These are phyloP conservation scores for Meloidogyne hapla DNA, from an alignment of 1,140 invertebrate genomes.

Conservation along the genomic window DNA sequence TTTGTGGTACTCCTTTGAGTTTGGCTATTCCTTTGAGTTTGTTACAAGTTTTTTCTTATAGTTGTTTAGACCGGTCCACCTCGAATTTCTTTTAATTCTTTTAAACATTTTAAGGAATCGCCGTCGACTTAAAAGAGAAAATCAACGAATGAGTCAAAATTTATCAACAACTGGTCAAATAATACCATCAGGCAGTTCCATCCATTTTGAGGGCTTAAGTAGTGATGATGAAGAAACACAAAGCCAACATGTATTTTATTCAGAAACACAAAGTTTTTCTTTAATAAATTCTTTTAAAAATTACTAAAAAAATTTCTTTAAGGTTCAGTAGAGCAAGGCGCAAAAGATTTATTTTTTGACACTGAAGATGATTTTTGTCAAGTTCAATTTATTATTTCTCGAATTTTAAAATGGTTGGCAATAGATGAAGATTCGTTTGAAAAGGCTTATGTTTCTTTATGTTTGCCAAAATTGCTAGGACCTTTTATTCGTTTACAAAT, in stretches of 20 bases:
- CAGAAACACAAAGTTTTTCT: conserved; percentile 33
- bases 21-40: too few species aligned
- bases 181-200: background rate
- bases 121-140: conserved; percentile 30
- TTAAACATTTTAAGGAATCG: conserved; percentile 26
- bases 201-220: conserved; percentile 38
- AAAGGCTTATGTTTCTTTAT: conserved; percentile 87
- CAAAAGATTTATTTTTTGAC: conserved; percentile 77
- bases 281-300: background rate
- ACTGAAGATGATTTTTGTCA: conserved; percentile 84
- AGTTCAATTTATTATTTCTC: conserved; percentile 72
- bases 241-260: conserved; percentile 36
- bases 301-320: background rate
- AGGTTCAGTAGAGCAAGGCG: conserved; percentile 69
- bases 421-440: conserved; percentile 72
- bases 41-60: too few species aligned
- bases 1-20: too few species aligned
- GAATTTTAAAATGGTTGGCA: conserved; percentile 45
- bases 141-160: background rate
- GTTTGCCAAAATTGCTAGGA: conserved; percentile 82
- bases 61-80: too few species aligned
- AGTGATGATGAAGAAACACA: conserved; percentile 43
- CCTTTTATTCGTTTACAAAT: conserved; percentile 78
- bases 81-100: too few species aligned
- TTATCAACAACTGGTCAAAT: background rate